These are phyloP conservation scores for Cryptocephalus moraei DNA, from an alignment of 2,888 invertebrate species.

Conservation along the genomic window DNA sequence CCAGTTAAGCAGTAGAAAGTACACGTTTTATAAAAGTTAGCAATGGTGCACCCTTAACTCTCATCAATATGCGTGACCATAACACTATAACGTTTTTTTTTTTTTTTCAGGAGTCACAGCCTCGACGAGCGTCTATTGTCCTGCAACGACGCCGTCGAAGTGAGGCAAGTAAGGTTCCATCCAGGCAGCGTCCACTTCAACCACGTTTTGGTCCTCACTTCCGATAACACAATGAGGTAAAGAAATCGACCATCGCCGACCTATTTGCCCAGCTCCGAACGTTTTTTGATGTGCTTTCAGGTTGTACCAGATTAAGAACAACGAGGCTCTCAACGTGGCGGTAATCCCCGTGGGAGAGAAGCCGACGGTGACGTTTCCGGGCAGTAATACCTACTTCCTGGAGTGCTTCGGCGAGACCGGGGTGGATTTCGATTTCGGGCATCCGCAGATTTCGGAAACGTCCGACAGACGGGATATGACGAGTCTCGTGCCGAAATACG, in stretches of 20 bases:
- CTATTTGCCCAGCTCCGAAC: neutral
- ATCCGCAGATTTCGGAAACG: constrained; percentile 33
- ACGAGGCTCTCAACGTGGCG: constrained; percentile 20
- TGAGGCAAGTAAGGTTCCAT: constrained; percentile 75
- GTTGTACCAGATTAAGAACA: constrained; percentile 30
- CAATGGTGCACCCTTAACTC: no score
- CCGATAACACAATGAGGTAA: constrained; percentile 78
- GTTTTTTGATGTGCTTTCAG: constrained; percentile 12
- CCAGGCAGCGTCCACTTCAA: constrained; percentile 68
- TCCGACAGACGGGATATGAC: neutral
- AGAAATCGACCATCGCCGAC: constrained; percentile 3
- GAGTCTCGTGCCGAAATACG: neutral
- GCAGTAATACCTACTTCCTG: constrained; percentile 30
- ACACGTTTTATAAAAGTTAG: no score
- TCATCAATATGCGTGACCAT: no score
- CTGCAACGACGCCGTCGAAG: constrained; percentile 56
- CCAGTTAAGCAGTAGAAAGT: no score
- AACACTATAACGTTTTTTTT: no score
- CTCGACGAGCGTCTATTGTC: constrained; percentile 65
- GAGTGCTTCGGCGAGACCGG: constrained; percentile 68
- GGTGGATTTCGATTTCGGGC: constrained; percentile 77
- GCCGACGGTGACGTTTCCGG: constrained; percentile 31
- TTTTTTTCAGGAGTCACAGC: constrained; percentile 53
- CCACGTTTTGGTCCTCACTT: constrained; percentile 69
- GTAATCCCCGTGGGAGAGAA: constrained; percentile 30